Conservation (phyloP, 1,140 invertebrate species). For the Drosophila asahinai region DNA sequence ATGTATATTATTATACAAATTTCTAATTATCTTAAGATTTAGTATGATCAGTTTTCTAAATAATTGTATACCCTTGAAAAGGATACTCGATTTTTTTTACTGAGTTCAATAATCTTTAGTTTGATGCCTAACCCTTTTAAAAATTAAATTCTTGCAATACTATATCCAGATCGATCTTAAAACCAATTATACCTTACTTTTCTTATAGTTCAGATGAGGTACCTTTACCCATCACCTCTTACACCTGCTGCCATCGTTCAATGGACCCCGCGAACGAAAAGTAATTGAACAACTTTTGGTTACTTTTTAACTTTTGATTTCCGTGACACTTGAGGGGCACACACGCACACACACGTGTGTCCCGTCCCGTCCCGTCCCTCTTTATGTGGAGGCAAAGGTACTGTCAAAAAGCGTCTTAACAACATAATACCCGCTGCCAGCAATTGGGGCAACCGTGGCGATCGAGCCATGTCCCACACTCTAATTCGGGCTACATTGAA, state of each 20-base stretch:
- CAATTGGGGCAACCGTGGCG: conserved; percentile 28
- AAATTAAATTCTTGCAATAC: too few species aligned
- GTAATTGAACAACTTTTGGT: conserved; percentile 59
- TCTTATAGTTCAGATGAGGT: not conserved
- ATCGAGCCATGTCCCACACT: conserved; percentile 9
- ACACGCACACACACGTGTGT: conserved; percentile 14
- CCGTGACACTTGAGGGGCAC: conserved; percentile 58
- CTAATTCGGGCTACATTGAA: conserved; percentile 25
- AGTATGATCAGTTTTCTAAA: too few species aligned
- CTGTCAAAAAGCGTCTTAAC: conserved; percentile 71
- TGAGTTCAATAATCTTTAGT: too few species aligned
- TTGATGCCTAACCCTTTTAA: too few species aligned
- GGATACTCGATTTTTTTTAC: too few species aligned
- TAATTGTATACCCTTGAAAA: too few species aligned
- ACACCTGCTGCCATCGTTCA: conserved; percentile 27
- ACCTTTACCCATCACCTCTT: conserved; percentile 3
- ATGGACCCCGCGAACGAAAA: conserved; percentile 32
- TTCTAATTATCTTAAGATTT: too few species aligned
- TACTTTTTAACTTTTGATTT: conserved; percentile 63
- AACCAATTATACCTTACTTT: too few species aligned
- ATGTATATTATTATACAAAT: too few species aligned
- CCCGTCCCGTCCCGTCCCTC: not conserved
- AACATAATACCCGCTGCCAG: conserved; percentile 72
- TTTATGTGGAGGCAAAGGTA: conserved; percentile 28
- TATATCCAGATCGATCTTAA: not conserved